Conservation (phyloP, 2,888 invertebrate genomes). For the Drosophila mayaguana region DNA sequence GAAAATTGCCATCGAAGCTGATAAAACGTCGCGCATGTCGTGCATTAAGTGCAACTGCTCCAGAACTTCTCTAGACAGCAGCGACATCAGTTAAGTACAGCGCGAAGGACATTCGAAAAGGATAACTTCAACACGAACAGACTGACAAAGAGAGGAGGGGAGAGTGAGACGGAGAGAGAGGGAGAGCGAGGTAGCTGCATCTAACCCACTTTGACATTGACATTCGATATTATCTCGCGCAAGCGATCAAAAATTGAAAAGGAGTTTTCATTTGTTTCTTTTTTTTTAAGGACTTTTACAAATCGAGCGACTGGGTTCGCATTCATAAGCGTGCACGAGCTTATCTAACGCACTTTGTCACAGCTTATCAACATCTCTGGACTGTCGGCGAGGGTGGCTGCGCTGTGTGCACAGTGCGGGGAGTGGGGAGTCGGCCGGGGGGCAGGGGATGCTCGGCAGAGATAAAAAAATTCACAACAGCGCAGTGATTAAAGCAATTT, state of each 20-base stretch:
- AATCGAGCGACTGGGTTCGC: conserved; percentile 36
- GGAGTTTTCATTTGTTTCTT: conserved; percentile 64
- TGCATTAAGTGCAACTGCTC: conserved; percentile 62
- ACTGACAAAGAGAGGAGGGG: background rate
- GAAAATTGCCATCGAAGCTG: conserved; percentile 69
- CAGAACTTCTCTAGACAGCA: conserved; percentile 28
- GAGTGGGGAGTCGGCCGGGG: background rate
- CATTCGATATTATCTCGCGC: conserved; percentile 74
- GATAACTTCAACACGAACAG: conserved; percentile 43
- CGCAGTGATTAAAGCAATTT: conserved; percentile 78
- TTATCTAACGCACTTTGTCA: conserved; percentile 75
- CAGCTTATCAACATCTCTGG: conserved; percentile 77
- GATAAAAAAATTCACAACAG: conserved; percentile 24
- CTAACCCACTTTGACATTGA: conserved; percentile 67
- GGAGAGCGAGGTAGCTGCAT: background rate
- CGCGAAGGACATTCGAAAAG: conserved; percentile 22
- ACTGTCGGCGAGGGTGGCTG: conserved; percentile 13
- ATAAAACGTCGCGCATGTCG: conserved; percentile 66
- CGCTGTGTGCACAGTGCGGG: background rate
- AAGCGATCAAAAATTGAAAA: conserved; percentile 78
- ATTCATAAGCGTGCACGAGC: conserved; percentile 34
- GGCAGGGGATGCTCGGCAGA: background rate
- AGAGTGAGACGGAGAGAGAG: background rate
- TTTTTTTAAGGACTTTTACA: conserved; percentile 50
- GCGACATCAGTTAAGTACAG: conserved; percentile 66